Conservation (phyloP, 2,888 invertebrate genomes). For the Yponomeuta malinellus region DNA sequence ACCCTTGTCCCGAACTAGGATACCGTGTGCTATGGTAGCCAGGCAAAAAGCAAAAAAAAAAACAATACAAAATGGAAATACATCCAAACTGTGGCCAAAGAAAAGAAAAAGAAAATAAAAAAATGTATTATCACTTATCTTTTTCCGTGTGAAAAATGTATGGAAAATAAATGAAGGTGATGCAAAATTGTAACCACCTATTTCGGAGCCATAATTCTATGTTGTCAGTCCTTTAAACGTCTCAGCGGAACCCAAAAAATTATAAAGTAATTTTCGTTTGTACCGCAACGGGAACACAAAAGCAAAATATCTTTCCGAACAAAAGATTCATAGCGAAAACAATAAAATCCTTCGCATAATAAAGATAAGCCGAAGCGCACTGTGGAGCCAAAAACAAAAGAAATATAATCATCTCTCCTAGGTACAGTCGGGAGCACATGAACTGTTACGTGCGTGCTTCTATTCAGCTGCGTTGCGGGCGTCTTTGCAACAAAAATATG, state of each 20-base stretch:
- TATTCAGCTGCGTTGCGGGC: background rate
- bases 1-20: too few relatives aligned
- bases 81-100: too few relatives aligned
- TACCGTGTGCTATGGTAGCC: too few relatives aligned
- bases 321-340: slow-evolving; percentile 9
- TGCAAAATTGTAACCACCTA: too few relatives aligned
- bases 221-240: too few relatives aligned
- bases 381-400: slow-evolving; percentile 3
- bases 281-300: background rate
- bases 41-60: too few relatives aligned
- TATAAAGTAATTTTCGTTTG: background rate
- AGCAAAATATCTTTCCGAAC: background rate
- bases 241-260: background rate
- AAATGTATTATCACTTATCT: too few relatives aligned
- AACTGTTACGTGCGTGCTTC: background rate
- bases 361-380: slow-evolving; percentile 4
- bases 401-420: slow-evolving; percentile 1
- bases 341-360: slow-evolving; percentile 6
- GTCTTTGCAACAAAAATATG: background rate
- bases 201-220: too few relatives aligned
- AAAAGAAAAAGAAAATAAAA: too few relatives aligned
- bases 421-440: background rate
- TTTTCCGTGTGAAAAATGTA: too few relatives aligned
- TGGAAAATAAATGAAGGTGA: too few relatives aligned
- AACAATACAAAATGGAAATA: too few relatives aligned